Base-by-base conservation (phyloP, 2,888 invertebrate species). In the Penaeus monodon region DNA sequence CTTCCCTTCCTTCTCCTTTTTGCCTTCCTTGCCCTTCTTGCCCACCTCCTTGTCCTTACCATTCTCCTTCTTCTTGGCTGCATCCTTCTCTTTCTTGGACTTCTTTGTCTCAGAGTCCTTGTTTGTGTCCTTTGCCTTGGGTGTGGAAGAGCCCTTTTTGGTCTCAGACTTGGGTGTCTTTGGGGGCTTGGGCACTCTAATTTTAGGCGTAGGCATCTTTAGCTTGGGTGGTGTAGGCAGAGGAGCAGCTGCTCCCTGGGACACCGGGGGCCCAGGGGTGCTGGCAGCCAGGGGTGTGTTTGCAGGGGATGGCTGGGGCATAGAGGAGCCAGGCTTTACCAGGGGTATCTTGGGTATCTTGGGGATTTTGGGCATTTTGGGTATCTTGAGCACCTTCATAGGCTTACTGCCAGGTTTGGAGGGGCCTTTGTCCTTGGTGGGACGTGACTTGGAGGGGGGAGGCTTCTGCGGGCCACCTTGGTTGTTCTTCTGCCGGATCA, bases 161-260 rank as follows among this genome's bases (percentile, higher is more conserved):
- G 86, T 24, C 64, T 81, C 83, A 20, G 84, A 84, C 8, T 66
- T 65, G n/a, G 76, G 38, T 66, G 74, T 76, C 17, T 68, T 79
- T 24, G 84, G 29, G 24, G 78, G 74, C 57, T 88, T 88, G 27
- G 85, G 77, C 14, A 49, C 44, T 8, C 65, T n/a, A 29, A 76
- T 63, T 68, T 88, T 89, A n/a, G 85, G 89, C n/a, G 80, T 84
- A 29, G 89, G 89, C 83, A 89, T 89, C 79, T 88, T 89, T 63
- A 88, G 85, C 65, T 88, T 89, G 20, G 89, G 89, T 6, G 90
- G 86, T n/a, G 79, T 24, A 24, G 78, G 82, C 33, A 66, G 65
- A 63, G 86, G 64, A 27, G 57, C 17, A 57, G 57, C 57, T 57
- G 57, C 57, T 17, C 57, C 86, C 86, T 17, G 85, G 85, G 22